Conservation (phyloP, 2,888 invertebrate genomes). For the Deroplatys truncata region DNA sequence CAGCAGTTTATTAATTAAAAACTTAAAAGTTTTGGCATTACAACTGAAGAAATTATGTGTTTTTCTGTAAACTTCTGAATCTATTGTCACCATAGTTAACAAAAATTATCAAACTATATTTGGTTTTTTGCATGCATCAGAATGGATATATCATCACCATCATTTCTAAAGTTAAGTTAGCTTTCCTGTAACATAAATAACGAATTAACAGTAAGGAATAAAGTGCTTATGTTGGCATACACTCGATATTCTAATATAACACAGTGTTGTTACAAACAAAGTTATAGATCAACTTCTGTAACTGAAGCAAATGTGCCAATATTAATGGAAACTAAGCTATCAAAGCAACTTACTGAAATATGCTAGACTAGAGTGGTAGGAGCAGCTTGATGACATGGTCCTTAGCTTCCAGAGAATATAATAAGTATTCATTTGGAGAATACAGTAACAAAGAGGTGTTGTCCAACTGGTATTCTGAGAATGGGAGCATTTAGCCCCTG, state of each 20-base stretch:
- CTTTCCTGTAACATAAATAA: not conserved
- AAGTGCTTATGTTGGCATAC: too few relatives aligned
- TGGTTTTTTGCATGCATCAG: not conserved
- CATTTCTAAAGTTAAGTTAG: not conserved
- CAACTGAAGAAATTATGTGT: not conserved
- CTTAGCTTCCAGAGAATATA: too few relatives aligned
- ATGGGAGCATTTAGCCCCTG: too few relatives aligned
- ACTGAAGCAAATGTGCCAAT: not conserved
- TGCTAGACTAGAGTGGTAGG: too few relatives aligned
- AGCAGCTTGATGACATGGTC: too few relatives aligned
- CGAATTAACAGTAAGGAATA: too few relatives aligned
- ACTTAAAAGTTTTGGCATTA: not conserved
- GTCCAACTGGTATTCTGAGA: too few relatives aligned
- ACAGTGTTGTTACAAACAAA: not conserved
- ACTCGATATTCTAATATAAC: not conserved
- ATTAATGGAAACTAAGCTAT: not conserved
- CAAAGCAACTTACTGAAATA: not conserved
- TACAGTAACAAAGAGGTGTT: too few relatives aligned
- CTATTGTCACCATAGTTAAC: not conserved
- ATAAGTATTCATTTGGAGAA: too few relatives aligned
- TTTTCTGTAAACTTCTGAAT: not conserved
- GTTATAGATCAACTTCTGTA: not conserved
- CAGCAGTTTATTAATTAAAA: not conserved
- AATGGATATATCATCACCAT: not conserved
- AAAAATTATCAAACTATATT: not conserved